A percentile compares a stretch with the other conserved stretches of the same genome.
phyloP scores from a whole-genome alignment of 2,888 invertebrate genomes.

The Azorinus chamasolen region DNA sequence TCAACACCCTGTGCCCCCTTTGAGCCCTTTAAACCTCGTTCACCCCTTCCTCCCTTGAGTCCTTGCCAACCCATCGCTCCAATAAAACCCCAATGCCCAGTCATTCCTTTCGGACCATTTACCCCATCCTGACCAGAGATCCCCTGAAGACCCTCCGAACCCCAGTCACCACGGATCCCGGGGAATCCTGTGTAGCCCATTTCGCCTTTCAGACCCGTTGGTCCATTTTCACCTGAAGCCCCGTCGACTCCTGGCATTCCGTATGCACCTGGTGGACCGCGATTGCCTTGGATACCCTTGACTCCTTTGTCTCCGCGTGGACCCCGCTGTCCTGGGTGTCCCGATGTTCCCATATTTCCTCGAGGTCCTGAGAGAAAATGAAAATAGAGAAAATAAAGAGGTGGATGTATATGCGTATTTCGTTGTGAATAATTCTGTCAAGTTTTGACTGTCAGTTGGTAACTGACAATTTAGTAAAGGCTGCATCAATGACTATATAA shows the following conservation, averaged over 20 bases:
- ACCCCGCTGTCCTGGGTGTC: slow-evolving; percentile 51
- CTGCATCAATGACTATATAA: too few species aligned
- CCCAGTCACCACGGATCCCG: slow-evolving; percentile 47
- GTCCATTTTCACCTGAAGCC: slow-evolving; percentile 39
- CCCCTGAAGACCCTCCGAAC: slow-evolving; percentile 54
- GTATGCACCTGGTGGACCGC: slow-evolving; percentile 58
- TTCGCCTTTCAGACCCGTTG: slow-evolving; percentile 47
- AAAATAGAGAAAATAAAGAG: neutral
- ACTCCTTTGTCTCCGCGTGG: slow-evolving; percentile 54
- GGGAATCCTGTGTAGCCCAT: slow-evolving; percentile 54
- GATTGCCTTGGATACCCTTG: slow-evolving; percentile 47
- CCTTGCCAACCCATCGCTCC: slow-evolving; percentile 57
- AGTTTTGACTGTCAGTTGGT: too few species aligned
- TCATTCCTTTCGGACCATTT: slow-evolving; percentile 44
- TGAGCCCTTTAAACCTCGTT: slow-evolving; percentile 26
- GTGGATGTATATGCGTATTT: neutral
- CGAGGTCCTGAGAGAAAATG: slow-evolving; percentile 36
- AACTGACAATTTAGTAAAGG: too few species aligned
- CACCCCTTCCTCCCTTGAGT: slow-evolving; percentile 48
- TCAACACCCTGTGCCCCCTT: slow-evolving; percentile 45
- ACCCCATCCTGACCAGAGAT: slow-evolving; percentile 42
- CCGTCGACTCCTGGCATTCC: slow-evolving; percentile 63
- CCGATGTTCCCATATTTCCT: slow-evolving; percentile 40
- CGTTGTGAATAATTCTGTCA: neutral
- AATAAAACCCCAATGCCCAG: slow-evolving; percentile 48